Evolutionary conservation across 2,888 invertebrate species (phyloP), one percentile per base, ranked within the genome.

Genomic region (Halictus ligatus): DNA sequence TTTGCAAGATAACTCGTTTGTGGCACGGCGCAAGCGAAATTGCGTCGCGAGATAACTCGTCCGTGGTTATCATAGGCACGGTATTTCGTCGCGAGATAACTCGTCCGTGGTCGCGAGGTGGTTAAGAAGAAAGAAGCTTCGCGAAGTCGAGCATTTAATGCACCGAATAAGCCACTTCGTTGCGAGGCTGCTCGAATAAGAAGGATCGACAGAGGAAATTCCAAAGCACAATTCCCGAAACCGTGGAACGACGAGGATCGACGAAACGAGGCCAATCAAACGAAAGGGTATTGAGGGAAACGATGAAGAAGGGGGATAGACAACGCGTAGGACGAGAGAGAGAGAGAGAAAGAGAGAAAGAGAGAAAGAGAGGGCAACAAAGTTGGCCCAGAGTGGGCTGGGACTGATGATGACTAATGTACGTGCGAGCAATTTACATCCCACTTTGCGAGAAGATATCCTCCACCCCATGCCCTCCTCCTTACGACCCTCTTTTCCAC

Each of bases 381-480:
- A 90, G 89, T 91, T 84, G 87, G 89, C 78, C 84, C 75, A 85
- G 81, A 73, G 83, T 89, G 86, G 87, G 88, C 89, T 91, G 89
- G 89, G 88, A 91, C 92, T 93, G 94, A 93, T 93, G 94, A 93
- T 94, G 94, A 94, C 94, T 93, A 93, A 94, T 94, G 93, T 91
- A 88, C 92, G 89, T 86, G 90, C 90, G 87, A 91, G 92, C 92
- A 93, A 94, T 94, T 93, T 93, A 94, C 93, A 94, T 92, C 91
- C 91, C 92, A 87, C 90, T 92, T 92, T 90, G 87, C 90, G 82
- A 90, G 85, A 84, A 90, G 90, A 90, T 90, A 92, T 92, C 84
- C 89, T 85, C 75, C 80, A 75, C 81, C 84, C 76, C 74, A 29
- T 77, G 78, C 77, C 74, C 69, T 77, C 71, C 84, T 84, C 86